Conservation (phyloP, 2,113 vertebrate species). For the Falcunculus frontatus region DNA sequence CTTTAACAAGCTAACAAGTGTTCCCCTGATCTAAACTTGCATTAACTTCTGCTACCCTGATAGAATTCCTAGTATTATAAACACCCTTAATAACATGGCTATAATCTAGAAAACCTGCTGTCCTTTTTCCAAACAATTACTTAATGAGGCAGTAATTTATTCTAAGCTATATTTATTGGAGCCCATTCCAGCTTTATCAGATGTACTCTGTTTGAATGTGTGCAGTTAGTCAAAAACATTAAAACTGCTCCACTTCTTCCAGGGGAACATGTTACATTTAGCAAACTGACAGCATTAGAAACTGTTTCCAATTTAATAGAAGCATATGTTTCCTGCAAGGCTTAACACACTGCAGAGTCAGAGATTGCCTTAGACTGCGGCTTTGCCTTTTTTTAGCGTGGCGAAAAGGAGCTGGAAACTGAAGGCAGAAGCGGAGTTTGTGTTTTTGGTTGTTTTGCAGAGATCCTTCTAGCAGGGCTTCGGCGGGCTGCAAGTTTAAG, state of each 20-base stretch:
- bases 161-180: slow-evolving; percentile 56
- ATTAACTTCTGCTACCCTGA: not conserved
- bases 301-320: slow-evolving; percentile 39
- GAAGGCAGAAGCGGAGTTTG: not conserved
- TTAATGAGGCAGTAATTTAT: slow-evolving; percentile 65
- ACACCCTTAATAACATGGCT: slow-evolving; percentile 32
- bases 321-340: slow-evolving; percentile 52
- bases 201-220: not conserved
- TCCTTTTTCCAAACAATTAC: slow-evolving; percentile 62
- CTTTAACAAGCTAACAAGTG: slow-evolving; percentile 27
- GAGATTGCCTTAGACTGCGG: slow-evolving; percentile 1
- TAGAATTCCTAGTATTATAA: slow-evolving; percentile 49
- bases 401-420: not conserved
- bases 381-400: not conserved
- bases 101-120: slow-evolving; percentile 35
- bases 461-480: not conserved
- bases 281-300: slow-evolving; percentile 47
- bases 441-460: not conserved
- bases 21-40: slow-evolving; percentile 16
- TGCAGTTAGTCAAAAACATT: slow-evolving; percentile 38
- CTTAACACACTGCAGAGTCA: not conserved
- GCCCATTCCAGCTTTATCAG: slow-evolving; percentile 43
- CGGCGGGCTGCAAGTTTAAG: not conserved
- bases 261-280: slow-evolving; percentile 8
- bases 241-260: slow-evolving; percentile 13